A percentile compares a stretch with the other conserved stretches of the same genome.
These are phyloP conservation scores for Synanthedon andrenaeformis DNA, from an alignment of 2,888 invertebrate genomes.

Conservation along the genomic window DNA sequence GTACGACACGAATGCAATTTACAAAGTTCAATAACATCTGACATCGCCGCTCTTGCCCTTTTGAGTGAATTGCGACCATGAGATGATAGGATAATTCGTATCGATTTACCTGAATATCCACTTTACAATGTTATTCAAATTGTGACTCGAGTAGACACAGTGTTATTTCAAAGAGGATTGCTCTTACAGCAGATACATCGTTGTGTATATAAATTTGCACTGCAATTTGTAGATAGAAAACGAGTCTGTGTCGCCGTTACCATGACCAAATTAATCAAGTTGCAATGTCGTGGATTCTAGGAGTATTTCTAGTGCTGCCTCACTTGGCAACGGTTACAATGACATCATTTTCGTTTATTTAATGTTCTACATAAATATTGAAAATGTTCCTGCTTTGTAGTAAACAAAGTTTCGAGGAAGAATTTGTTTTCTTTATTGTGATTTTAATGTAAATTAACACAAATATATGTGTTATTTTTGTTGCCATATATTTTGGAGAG, in stretches of 20 bases:
- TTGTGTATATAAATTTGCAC: too few species aligned
- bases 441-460: too few species aligned
- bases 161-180: neutral
- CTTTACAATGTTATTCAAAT: neutral
- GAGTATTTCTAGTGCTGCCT: neutral
- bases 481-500: too few species aligned
- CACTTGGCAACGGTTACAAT: neutral
- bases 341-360: neutral
- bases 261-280: constrained; percentile 1
- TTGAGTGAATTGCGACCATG: constrained; percentile 7
- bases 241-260: neutral
- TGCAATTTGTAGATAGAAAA: neutral
- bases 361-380: too few species aligned
- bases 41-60: constrained; percentile 8
- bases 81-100: constrained; percentile 6
- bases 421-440: too few species aligned
- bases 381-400: too few species aligned
- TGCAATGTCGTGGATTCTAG: neutral
- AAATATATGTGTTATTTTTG: too few species aligned
- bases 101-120: constrained; percentile 15
- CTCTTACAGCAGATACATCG: neutral
- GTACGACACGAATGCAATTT: neutral
- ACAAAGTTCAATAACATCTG: neutral
- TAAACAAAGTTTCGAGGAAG: too few species aligned
- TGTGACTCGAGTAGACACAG: neutral